Conservation (phyloP, 2,888 invertebrate species). For the Pyrocoelia pectoralis region DNA sequence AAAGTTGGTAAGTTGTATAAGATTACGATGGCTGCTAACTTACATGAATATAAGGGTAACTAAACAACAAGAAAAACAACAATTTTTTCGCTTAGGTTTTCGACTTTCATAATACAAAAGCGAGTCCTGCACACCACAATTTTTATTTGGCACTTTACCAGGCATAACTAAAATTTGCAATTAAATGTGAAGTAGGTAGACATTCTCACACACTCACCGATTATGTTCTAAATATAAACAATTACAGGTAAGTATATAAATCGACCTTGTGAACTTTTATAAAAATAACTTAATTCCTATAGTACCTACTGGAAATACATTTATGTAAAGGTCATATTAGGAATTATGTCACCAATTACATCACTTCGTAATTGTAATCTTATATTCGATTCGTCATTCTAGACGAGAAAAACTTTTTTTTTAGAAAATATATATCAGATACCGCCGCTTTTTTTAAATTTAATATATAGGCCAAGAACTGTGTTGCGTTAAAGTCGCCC, state of each 20-base stretch:
- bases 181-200: no score
- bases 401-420: neutral
- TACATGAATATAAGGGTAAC: neutral
- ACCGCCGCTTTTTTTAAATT: neutral
- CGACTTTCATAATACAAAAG: constrained; percentile 9
- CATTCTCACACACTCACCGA: neutral
- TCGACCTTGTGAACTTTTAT: neutral
- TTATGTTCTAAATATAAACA: neutral
- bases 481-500: neutral
- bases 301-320: neutral
- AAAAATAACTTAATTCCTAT: constrained; percentile 1
- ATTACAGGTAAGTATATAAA: neutral
- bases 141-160: constrained; percentile 9
- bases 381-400: neutral
- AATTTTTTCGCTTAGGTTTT: neutral
- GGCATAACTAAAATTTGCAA: no score
- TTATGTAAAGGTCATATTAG: neutral
- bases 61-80: neutral
- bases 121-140: neutral
- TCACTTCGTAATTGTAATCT: constrained; percentile 2
- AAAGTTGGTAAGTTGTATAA: neutral
- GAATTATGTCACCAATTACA: constrained; percentile 10
- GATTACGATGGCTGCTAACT: neutral
- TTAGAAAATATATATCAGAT: no score
- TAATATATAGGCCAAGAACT: neutral